These are phyloP conservation scores for Ctenopoma multispine DNA, from an alignment of 2,797 vertebrate species.

Conservation along the genomic window DNA sequence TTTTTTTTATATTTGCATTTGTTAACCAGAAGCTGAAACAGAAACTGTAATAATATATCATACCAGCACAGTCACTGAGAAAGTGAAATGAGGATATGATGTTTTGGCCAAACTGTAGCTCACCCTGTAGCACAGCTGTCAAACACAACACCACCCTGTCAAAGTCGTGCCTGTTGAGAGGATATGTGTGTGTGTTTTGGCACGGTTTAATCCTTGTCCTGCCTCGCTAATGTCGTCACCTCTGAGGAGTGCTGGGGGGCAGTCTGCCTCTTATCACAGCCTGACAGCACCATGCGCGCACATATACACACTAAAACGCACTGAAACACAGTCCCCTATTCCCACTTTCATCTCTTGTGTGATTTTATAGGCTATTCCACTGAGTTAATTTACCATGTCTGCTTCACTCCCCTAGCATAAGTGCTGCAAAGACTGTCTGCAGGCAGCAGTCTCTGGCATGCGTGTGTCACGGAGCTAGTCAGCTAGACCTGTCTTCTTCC, in stretches of 20 bases:
- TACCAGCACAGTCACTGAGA: neutral
- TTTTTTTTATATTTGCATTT: neutral
- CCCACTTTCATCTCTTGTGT: slow-evolving; percentile 51
- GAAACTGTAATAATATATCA: too few species aligned
- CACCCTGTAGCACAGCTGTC: slow-evolving; percentile 14
- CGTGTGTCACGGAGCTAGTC: slow-evolving; percentile 27
- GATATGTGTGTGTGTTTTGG: slow-evolving; percentile 25
- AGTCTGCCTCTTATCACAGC: slow-evolving; percentile 57
- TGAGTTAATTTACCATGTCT: slow-evolving; percentile 61
- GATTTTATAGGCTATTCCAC: slow-evolving; percentile 51
- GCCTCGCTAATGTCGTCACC: slow-evolving; percentile 53
- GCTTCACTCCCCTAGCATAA: slow-evolving; percentile 27
- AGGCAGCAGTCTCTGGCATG: slow-evolving; percentile 24
- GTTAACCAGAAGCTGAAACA: neutral
- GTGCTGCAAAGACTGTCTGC: slow-evolving; percentile 33
- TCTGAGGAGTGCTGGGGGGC: slow-evolving; percentile 29
- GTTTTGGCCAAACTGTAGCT: slow-evolving; percentile 24
- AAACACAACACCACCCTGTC: slow-evolving; percentile 27
- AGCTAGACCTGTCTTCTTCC: slow-evolving; percentile 3
- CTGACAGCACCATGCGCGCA: slow-evolving; percentile 38
- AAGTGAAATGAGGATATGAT: slow-evolving; percentile 5
- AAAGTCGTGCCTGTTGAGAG: slow-evolving; percentile 20
- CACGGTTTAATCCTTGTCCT: slow-evolving; percentile 41
- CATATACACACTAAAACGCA: slow-evolving; percentile 14
- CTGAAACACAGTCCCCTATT: slow-evolving; percentile 28